Evolutionary conservation across 2,888 invertebrate genomes (phyloP), one percentile per base, ranked within the genome.

Genomic region (Timema cristinae): DNA sequence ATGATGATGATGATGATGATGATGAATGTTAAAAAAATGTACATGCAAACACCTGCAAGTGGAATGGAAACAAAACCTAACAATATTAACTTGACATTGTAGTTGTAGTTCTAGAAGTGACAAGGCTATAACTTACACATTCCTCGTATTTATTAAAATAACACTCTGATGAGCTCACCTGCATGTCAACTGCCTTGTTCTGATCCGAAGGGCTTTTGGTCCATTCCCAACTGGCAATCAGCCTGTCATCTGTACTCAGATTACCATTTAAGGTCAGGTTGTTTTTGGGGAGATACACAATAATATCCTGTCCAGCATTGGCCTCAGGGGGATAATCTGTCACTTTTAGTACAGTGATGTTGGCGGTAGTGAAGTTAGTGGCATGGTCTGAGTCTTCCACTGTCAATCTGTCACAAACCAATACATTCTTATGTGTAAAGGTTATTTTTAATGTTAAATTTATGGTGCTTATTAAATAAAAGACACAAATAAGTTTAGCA

Each of bases 261-360:
- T 93, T 97, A 6, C 97, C 97, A 81, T 94, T 95, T 48, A 98
- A 84, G 0, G 92, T 93, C 10, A 95, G 88, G 78, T 89, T 89
- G 79, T 94, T 95, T 80, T 92, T 92, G 0, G 97, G 97, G 71
- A 97, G 85, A 83, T 94, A 94, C 77, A 97, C 89, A 73, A 97
- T 93, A 61, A 93, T 90, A 77, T 96, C 93, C 79, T 94, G 88
- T 0, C 96, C 94, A 67, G 97, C 97, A 85, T 96, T 96, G 0
- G 97, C 97, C 81, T 94, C 94, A 0, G 97, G 97, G 0, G 96
- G 96, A 83, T 97, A 97, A 81, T 98, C 97, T 0, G 90, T 94
- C 77, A 93, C 92, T 84, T 95, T 94, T 16, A 95, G 83, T 13
- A 97, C 95, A 5, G 92, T 94, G 70, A 97, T 91, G 80, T 93